phyloP scores from a whole-genome alignment of 2,113 vertebrate genomes.

The Rhagologus leucostigma region DNA sequence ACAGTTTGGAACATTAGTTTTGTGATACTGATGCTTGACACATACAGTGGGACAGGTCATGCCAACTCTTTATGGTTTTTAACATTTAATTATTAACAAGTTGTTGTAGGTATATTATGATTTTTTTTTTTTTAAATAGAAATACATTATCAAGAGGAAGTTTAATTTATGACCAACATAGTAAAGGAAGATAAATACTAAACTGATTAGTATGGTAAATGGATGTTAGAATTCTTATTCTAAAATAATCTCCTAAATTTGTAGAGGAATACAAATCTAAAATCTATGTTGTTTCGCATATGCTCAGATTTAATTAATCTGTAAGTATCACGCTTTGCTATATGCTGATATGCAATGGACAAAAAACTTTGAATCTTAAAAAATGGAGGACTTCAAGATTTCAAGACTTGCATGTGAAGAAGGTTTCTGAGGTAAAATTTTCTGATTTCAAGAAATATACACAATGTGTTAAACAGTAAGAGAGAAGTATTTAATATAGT shows the following conservation, averaged over 20 bases:
- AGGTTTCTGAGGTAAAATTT: not conserved
- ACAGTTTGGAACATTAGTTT: not conserved
- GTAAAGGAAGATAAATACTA: not conserved
- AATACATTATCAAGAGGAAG: not conserved
- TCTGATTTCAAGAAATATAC: not conserved
- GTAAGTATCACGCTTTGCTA: not conserved
- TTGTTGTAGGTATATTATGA: not conserved
- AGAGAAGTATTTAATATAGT: not conserved
- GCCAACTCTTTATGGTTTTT: not conserved
- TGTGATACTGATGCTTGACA: not conserved
- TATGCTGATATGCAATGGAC: not conserved
- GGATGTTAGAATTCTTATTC: not conserved
- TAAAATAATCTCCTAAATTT: not conserved
- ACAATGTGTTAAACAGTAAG: not conserved
- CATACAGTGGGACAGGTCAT: not conserved
- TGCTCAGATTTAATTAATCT: not conserved
- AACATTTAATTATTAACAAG: not conserved
- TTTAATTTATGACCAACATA: not conserved
- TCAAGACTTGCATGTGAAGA: not conserved
- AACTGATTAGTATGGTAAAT: not conserved
- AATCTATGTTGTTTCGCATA: not conserved
- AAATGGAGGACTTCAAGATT: not conserved
- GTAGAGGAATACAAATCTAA: not conserved
- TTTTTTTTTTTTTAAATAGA: not conserved
- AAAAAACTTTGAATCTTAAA: not conserved